Base-by-base conservation (phyloP, 2,113 vertebrate genomes). In the Conger conger region DNA sequence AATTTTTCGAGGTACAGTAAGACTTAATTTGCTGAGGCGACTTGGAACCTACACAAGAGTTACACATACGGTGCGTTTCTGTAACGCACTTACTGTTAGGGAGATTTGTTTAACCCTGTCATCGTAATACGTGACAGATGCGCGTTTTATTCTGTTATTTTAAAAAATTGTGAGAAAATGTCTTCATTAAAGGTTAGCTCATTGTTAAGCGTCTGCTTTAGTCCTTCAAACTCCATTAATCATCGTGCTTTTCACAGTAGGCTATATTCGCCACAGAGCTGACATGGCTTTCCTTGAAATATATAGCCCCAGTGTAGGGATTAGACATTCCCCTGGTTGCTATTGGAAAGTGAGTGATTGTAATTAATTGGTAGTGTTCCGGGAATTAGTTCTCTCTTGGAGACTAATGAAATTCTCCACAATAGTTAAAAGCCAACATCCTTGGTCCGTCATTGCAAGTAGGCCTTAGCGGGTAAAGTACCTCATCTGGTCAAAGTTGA, bases 211-310 rank as follows among this genome's bases (percentile, higher is more conserved):
- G 38, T 89, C 83, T 40, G 53, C 85, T 89, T 86, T 82, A 87
- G 88, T 84, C 87, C 79, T 86, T 89, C 88, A 83, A 45, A 82
- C 60, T 80, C 89, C 89, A 87, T 93, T 91, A 89, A 93, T 94
- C 89, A 91, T 33, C 23, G 82, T 84, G 88, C 80, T 82, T 88
- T 87, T 89, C 54, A 63, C 82, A 83, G 76, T 80, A n/a, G n/a
- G n/a, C n/a, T n/a, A 60, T 85, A 88, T 87, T 88, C 80, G 79
- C 78, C 85, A 79, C 80, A 37, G 38, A 81, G 91, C 91, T 94
- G 91, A 90, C 88, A 82, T 73, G 36, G 91, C 89, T 86, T 87
- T 86, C 86, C 76, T 85, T 85, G 77, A 83, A 89, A 91, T 89
- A 90, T 89, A 92, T 84, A 79, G 30, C 83, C 76, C 76, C 79